Base-by-base conservation (phyloP, 2,888 invertebrate species). In the Lepidocyrtinus sp. region DNA sequence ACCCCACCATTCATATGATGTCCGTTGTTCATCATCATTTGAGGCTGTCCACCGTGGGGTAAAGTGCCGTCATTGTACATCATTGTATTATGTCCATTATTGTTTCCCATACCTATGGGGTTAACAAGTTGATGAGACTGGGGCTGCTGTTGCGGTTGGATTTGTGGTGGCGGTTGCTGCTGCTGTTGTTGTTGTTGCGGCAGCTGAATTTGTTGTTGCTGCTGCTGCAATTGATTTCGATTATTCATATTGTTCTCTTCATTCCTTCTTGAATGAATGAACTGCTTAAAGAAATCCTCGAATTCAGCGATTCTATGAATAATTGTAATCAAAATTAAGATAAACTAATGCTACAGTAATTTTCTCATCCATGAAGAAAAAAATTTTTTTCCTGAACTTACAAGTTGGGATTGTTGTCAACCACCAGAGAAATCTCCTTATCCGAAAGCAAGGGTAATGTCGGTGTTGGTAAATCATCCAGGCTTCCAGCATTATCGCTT, bases 391-490 rank as follows among this genome's bases (percentile, higher is more conserved):
- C 25, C 1, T 22, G 1, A 5, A 75, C 80, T 80, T 80, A 80
- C 80, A 80, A 67, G 27, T 80, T 80, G 5, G 74, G 75, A 75
- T 80, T 80, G 59, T 61, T 45, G 0, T 75, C 80, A 12, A 80
- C 69, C 21, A 21, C 62, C 46, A 63, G 73, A 7, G 73, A 69
- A 5, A 65, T 75, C 22, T 75, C 75, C 59, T 17, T 22, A 17
- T 80, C 80, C 24, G 75, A 74, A 61, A 71, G 74, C 19, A 26
- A 26, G 9, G 27, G 68, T 45, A 75, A 26, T 36, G 12, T 68
- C 21, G 75, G 45, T 9, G 12, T 12, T 36, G 45, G 45, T 74
- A 74, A 64, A 74, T 68, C 79, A 22, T 61, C 63, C 21, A 68
- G 24, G 46, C 22, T 64, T 7, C 45, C 55, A 26, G 46, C 69